Evolutionary conservation across 2,113 vertebrate genomes (phyloP).

Genomic region (Heterochromis multidens): DNA sequence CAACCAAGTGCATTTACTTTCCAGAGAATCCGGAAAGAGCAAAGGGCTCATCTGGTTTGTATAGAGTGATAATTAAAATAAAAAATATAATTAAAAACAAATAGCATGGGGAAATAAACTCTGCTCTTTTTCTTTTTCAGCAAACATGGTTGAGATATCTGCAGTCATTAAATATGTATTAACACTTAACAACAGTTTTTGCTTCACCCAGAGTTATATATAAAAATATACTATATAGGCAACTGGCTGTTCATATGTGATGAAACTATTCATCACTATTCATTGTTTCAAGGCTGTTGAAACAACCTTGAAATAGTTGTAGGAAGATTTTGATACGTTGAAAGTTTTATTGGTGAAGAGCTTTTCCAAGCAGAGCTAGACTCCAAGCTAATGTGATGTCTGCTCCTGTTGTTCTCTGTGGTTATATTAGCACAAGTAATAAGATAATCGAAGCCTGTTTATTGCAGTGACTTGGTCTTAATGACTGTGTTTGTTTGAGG

Average conservation of each 20-base stretch:
- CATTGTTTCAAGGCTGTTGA: too few relatives aligned
- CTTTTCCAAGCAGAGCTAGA: background rate
- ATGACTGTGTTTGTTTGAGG: slow-evolving; percentile 57
- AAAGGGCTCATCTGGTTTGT: background rate
- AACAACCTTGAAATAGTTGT: background rate
- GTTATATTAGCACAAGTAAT: slow-evolving; percentile 44
- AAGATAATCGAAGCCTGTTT: slow-evolving; percentile 46
- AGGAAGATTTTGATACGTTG: background rate
- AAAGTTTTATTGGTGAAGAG: background rate
- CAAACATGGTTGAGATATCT: background rate
- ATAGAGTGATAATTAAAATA: background rate
- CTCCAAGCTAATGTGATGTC: slow-evolving; percentile 19
- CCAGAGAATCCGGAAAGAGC: background rate
- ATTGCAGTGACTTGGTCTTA: slow-evolving; percentile 54
- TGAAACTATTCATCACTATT: background rate
- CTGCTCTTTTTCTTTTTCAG: background rate
- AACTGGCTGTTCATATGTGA: background rate
- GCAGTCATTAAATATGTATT: slow-evolving; percentile 4
- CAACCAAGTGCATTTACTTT: background rate
- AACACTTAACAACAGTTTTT: background rate
- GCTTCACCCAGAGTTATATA: background rate
- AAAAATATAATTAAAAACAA: background rate
- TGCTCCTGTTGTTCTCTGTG: slow-evolving; percentile 39
- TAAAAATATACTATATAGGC: background rate
- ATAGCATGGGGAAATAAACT: background rate